Percentiles rank a stretch among this genome's conserved stretches.
Conservation (phyloP, 2,797 vertebrate species). For the Micromesistius poutassou region DNA sequence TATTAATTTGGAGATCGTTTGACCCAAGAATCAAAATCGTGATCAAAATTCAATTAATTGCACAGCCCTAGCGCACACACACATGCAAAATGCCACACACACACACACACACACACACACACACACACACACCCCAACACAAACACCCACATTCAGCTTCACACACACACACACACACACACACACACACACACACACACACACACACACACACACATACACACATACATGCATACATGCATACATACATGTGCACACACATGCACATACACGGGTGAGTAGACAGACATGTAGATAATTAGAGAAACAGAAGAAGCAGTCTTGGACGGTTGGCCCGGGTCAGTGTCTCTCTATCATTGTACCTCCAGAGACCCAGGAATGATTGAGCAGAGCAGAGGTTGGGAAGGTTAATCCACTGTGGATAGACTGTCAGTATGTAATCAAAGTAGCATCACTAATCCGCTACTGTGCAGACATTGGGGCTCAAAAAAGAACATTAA, state of each 20-base stretch:
- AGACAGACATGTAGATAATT: neutral
- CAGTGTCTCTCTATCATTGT: conserved; percentile 1
- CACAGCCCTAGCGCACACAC: too few relatives aligned
- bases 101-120: neutral
- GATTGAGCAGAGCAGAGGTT: neutral
- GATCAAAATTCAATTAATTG: too few relatives aligned
- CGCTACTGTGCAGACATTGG: neutral
- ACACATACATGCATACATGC: neutral
- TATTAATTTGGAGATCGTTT: too few relatives aligned
- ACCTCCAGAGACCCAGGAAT: neutral
- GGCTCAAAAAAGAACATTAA: neutral
- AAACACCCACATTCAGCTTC: too few relatives aligned
- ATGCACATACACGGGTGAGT: neutral
- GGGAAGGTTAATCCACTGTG: neutral
- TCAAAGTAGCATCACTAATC: neutral
- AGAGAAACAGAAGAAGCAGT: neutral
- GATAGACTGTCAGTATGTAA: neutral
- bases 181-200: neutral
- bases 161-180: too few relatives aligned
- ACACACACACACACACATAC: neutral
- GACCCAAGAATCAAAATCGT: too few relatives aligned
- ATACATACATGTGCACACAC: neutral
- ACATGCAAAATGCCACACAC: too few relatives aligned
- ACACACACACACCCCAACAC: conserved; percentile 28
- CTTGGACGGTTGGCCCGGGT: neutral